Conservation (phyloP, 1,140 invertebrate genomes). For the Drosophila asahinai region DNA sequence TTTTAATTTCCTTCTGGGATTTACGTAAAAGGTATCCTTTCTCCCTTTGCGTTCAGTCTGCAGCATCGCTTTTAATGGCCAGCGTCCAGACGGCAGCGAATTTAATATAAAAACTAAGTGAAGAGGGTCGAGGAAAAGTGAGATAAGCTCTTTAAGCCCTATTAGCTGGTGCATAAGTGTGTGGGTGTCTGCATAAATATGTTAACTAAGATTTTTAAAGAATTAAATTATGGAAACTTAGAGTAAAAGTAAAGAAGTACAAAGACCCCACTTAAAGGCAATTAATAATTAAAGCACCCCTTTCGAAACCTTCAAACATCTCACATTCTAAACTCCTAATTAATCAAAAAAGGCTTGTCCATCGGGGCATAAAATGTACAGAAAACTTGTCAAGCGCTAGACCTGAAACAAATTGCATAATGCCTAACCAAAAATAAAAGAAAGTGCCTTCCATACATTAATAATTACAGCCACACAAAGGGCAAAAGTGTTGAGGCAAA, state of each 20-base stretch:
- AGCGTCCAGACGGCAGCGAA: constrained; percentile 70
- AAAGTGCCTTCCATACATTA: constrained; percentile 51
- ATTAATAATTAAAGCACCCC: constrained; percentile 27
- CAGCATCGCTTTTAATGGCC: constrained; percentile 72
- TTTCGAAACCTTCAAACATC: constrained; percentile 17
- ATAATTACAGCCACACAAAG: constrained; percentile 68
- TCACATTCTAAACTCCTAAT: constrained; percentile 47
- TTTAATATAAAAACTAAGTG: constrained; percentile 79
- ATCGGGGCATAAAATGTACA: constrained; percentile 65
- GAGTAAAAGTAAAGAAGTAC: not conserved
- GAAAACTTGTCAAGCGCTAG: constrained; percentile 65
- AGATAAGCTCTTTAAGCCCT: constrained; percentile 79
- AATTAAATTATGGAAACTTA: too few relatives aligned
- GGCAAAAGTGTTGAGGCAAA: constrained; percentile 72
- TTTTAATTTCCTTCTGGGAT: constrained; percentile 83
- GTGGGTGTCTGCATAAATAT: constrained; percentile 5
- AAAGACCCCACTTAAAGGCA: not conserved
- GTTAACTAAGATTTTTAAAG: not conserved
- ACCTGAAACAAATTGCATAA: constrained; percentile 79
- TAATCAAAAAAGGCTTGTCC: constrained; percentile 72
- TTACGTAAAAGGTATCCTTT: constrained; percentile 71
- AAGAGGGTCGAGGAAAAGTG: constrained; percentile 42
- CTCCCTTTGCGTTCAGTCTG: constrained; percentile 41
- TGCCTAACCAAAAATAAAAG: constrained; percentile 33
- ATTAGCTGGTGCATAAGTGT: constrained; percentile 43